Conservation (phyloP, 1,140 invertebrate species). For the Drosophila paulistorum region DNA sequence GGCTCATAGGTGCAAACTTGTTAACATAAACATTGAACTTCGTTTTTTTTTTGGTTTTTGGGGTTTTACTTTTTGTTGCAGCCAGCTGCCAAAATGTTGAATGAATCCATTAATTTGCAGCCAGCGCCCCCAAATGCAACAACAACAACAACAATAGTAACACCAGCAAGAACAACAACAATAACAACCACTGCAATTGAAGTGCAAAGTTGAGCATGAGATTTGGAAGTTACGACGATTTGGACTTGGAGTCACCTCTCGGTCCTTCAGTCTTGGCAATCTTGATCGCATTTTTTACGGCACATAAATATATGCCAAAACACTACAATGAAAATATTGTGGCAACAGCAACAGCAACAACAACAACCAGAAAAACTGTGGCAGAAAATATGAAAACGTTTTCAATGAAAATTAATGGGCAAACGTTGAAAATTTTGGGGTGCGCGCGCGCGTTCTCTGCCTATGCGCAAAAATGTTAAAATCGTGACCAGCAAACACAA, state of each 20-base stretch:
- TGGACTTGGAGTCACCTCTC: slow-evolving; percentile 40
- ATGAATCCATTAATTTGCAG: slow-evolving; percentile 80
- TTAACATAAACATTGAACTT: slow-evolving; percentile 81
- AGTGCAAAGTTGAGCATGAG: slow-evolving; percentile 76
- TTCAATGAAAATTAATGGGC: slow-evolving; percentile 82
- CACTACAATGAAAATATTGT: slow-evolving; percentile 81
- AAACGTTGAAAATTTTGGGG: slow-evolving; percentile 79
- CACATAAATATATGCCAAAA: slow-evolving; percentile 82
- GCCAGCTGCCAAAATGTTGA: slow-evolving; percentile 49
- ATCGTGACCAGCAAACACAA: slow-evolving; percentile 69
- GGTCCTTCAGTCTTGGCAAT: slow-evolving; percentile 54
- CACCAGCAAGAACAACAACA: slow-evolving; percentile 3
- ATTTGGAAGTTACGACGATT: slow-evolving; percentile 20
- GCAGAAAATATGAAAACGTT: slow-evolving; percentile 79
- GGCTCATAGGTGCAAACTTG: slow-evolving; percentile 64
- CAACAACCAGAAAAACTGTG: slow-evolving; percentile 62
- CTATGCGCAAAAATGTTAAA: slow-evolving; percentile 81
- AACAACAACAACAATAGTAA: slow-evolving; percentile 9
- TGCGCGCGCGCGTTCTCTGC: slow-evolving; percentile 67
- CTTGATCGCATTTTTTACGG: slow-evolving; percentile 82
- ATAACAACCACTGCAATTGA: slow-evolving; percentile 56
- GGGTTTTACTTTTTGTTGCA: neutral
- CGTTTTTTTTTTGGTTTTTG: slow-evolving; percentile 8
- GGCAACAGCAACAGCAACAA: slow-evolving; percentile 60
- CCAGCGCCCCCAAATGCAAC: slow-evolving; percentile 65